Evolutionary conservation across 1,140 invertebrate species (phyloP), one percentile per base, ranked within the genome.

Genomic region (Brachionus rubens): DNA sequence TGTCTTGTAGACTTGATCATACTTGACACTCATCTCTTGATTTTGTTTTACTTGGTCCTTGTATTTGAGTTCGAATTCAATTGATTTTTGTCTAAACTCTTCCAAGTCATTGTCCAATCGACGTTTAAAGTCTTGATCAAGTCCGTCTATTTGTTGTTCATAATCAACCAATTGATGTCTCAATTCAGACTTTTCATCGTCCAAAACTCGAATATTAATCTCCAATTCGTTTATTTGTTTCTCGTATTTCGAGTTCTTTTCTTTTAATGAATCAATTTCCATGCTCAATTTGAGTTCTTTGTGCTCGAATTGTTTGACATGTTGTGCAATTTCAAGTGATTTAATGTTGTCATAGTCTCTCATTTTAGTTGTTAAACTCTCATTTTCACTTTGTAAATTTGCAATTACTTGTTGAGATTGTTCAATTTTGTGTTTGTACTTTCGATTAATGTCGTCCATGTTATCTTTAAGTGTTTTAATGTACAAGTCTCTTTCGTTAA

Each of bases 331-430:
- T n/a, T 65, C 59, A 9, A 65, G 19, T 10, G 26, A 33, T 36
- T 59, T 59, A 19, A 59, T 59, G 30, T 19, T 59, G 54, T 59
- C 33, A 36, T 59, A 59, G n/a, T 59, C 54, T 28, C 54, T 28
- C 5, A 59, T 12, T 59, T 36, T 12, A 6, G 12, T 33, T 9
- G 6, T 33, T 30, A 59, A 33, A 5, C 3, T 16, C 6, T 59
- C 54, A n/a, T 19, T 19, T 40, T 59, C 54, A 33, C 12, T 33
- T 40, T 59, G 26, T 19, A 59, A 30, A 59, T 14, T 19, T 10
- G 16, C 14, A 19, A 36, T n/a, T 19, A 16, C 16, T 59, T 59
- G 54, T 21, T 59, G 26, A 59, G 54, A 59, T 28, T 54, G 7
- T 28, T 54, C 52, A 12, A 54, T 28, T 54, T 54, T 54, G 4